A percentile compares a stretch with the other conserved stretches of the same genome.
These are phyloP conservation scores for Stenolophus ochropezus DNA, from an alignment of 2,888 invertebrate species.

Conservation along the genomic window DNA sequence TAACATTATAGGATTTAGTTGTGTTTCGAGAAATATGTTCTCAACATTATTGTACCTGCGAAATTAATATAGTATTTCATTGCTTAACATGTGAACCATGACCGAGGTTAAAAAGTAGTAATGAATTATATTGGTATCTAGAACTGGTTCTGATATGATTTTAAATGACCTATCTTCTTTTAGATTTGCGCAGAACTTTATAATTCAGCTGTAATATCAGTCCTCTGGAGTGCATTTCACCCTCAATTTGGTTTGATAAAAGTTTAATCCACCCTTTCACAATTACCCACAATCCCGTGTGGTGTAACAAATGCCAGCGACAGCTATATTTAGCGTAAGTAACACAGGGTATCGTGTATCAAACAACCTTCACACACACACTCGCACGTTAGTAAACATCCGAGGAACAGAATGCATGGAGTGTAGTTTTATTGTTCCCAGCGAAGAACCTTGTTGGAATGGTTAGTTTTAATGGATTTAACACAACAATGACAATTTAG, in stretches of 20 bases:
- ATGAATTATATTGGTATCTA: too few species aligned
- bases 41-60: too few species aligned
- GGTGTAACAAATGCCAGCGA: not conserved
- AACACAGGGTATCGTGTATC: not conserved
- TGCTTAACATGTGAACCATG: too few species aligned
- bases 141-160: too few species aligned
- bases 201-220: not conserved
- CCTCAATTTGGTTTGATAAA: not conserved
- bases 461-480: slow-evolving; percentile 41
- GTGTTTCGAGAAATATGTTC: too few species aligned
- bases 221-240: not conserved
- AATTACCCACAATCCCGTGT: not conserved
- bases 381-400: not conserved
- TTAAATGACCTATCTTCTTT: too few species aligned
- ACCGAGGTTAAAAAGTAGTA: too few species aligned
- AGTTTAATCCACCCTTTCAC: not conserved
- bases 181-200: too few species aligned
- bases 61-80: too few species aligned
- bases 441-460: not conserved
- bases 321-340: not conserved
- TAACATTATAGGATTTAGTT: too few species aligned
- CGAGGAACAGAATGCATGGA: not conserved
- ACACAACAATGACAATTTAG: slow-evolving; percentile 56
- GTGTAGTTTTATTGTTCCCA: not conserved
- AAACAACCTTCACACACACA: not conserved